These are phyloP conservation scores for Iphiclides podalirius DNA, from an alignment of 2,888 invertebrate genomes.

Conservation along the genomic window DNA sequence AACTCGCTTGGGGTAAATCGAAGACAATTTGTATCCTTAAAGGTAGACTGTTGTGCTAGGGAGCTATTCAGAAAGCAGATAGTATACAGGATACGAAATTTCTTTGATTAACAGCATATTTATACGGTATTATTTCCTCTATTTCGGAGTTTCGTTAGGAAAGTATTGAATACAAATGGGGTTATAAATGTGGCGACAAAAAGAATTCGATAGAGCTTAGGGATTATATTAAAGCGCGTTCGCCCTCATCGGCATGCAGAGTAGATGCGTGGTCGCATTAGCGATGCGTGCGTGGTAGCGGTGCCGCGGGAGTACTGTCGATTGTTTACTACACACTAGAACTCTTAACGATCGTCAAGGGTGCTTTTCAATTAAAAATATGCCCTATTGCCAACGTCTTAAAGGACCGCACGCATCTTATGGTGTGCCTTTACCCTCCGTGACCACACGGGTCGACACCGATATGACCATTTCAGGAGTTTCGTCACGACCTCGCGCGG, in stretches of 20 bases:
- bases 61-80: slow-evolving; percentile 1
- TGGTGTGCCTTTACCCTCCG: slow-evolving; percentile 27
- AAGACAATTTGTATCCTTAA: no score
- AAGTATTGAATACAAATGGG: slow-evolving; percentile 66
- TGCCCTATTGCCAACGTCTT: slow-evolving; percentile 44
- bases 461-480: slow-evolving; percentile 70
- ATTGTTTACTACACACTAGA: slow-evolving; percentile 64
- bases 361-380: slow-evolving; percentile 44
- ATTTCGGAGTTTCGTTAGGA: slow-evolving; percentile 43
- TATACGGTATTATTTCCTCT: slow-evolving; percentile 32
- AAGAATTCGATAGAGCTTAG: slow-evolving; percentile 58
- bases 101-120: slow-evolving; percentile 25
- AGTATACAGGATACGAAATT: slow-evolving; percentile 15
- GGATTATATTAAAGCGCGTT: slow-evolving; percentile 44
- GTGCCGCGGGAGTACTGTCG: slow-evolving; percentile 57
- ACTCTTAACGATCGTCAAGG: slow-evolving; percentile 50
- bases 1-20: no score
- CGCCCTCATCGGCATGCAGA: slow-evolving; percentile 66
- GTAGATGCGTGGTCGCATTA: slow-evolving; percentile 60
- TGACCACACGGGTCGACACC: slow-evolving; percentile 57
- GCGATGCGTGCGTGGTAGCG: slow-evolving; percentile 60
- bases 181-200: slow-evolving; percentile 53
- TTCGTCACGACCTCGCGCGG: slow-evolving; percentile 68
- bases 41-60: background rate
- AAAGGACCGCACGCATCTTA: slow-evolving; percentile 33